Percentiles rank a stretch among this genome's conserved stretches.
Evolutionary conservation across 2,113 vertebrate genomes (phyloP).

Genomic region (Muscicapa adusta): DNA sequence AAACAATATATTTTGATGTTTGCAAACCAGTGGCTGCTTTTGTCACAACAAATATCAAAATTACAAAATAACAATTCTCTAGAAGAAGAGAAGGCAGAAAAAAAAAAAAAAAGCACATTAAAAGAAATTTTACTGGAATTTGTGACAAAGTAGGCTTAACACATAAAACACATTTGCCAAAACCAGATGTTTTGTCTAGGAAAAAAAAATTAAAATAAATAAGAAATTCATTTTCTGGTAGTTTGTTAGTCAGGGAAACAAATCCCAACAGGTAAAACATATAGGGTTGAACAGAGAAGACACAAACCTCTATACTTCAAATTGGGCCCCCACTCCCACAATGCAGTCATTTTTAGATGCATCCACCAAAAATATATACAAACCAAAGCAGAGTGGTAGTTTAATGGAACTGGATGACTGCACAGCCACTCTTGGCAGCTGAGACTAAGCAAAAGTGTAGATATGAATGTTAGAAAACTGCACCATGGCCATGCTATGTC

Average conservation of each 20-base stretch:
- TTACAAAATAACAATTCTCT: not conserved
- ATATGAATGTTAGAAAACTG: not conserved
- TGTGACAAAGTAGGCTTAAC: not conserved
- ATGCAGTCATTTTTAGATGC: not conserved
- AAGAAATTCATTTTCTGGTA: not conserved
- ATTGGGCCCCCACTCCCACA: not conserved
- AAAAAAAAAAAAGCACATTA: not conserved
- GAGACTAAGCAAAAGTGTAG: not conserved
- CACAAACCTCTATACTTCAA: not conserved
- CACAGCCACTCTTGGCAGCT: not conserved
- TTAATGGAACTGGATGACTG: not conserved
- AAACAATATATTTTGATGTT: not conserved
- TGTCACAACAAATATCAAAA: not conserved
- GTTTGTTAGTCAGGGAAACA: not conserved
- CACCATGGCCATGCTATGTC: not conserved
- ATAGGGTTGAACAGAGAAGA: not conserved
- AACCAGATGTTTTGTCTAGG: not conserved
- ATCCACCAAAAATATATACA: not conserved
- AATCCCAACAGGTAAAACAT: not conserved
- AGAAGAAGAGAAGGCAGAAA: not conserved
- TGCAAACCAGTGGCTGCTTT: not conserved
- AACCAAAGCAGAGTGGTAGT: not conserved
- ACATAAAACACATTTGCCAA: not conserved
- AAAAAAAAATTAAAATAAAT: not conserved
- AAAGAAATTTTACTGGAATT: not conserved